These are phyloP conservation scores for Caenorhabditis angaria DNA, from an alignment of 2,888 invertebrate genomes.

Conservation along the genomic window DNA sequence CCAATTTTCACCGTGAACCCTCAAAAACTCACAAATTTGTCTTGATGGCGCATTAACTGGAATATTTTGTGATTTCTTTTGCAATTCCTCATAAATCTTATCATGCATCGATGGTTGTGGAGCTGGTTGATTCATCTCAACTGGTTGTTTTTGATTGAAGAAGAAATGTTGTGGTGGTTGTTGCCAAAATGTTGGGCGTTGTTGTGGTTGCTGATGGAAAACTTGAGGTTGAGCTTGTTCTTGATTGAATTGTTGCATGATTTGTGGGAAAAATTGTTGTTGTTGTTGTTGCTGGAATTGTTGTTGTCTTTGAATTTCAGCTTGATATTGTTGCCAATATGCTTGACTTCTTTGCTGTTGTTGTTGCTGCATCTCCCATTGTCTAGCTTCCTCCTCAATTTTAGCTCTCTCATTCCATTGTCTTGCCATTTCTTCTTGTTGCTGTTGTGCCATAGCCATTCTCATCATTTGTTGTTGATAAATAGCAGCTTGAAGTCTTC, in stretches of 20 bases:
- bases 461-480: constrained; percentile 39
- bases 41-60: constrained; percentile 49
- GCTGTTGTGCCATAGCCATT: constrained; percentile 31
- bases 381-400: constrained; percentile 36
- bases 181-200: constrained; percentile 41
- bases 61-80: constrained; percentile 49
- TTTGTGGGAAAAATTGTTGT: constrained; percentile 15
- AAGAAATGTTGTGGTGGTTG: constrained; percentile 42
- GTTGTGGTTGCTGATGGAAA: constrained; percentile 43
- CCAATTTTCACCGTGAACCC: too few species aligned
- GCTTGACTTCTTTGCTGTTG: constrained; percentile 32
- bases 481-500: constrained; percentile 27
- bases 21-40: constrained; percentile 39
- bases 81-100: constrained; percentile 52
- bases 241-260: constrained; percentile 17
- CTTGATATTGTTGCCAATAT: constrained; percentile 39
- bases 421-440: constrained; percentile 15
- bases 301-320: constrained; percentile 27
- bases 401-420: constrained; percentile 34
- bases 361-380: constrained; percentile 18
- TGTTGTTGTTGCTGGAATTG: constrained; percentile 31
- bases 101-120: constrained; percentile 49
- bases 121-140: constrained; percentile 21
- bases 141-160: constrained; percentile 18
- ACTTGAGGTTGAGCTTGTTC: constrained; percentile 30